Base-by-base conservation (phyloP, 2,113 vertebrate genomes). In the Psephotus haematonotus region DNA sequence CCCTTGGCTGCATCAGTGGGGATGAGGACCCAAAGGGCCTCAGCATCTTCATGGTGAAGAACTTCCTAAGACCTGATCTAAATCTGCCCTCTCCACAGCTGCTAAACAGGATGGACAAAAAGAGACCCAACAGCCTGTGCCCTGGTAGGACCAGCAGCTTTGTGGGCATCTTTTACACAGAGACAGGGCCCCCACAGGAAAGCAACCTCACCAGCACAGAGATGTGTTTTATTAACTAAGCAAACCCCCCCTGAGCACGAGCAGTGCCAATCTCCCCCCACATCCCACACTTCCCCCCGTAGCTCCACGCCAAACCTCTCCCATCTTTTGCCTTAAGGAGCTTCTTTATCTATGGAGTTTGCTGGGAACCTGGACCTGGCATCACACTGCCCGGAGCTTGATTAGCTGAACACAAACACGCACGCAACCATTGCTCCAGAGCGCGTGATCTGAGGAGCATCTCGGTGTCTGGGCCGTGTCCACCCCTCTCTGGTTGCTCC, bases 391-490 rank as follows among this genome's bases (percentile, higher is more conserved):
- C 24, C 15, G 7, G n/a, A 31, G 75, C 44, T 28, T 2, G 0
- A 11, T 11, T 14, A 85, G 33, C n/a, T 9, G 29, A 15, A 8
- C 39, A 4, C 46, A 27, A 11, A 22, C 2, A 4, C 0, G 17
- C 10, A 7, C 25, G 2, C 50, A 59, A 9, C 2, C 27, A 15
- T 7, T 35, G 62, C 28, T 20, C 63, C 53, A 19, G 53, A 60
- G 33, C 0, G 11, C 44, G 0, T 0, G 37, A 37, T 13, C 25
- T 13, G 31, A 70, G 57, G 37, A 24, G 10, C 2, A 10, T 5
- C 71, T 17, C 2, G 3, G 41, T 18, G 20, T 17, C 49, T 50
- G 72, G 13, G 65, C 72, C 35, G 1, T 10, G 25, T 35, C 5
- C 35, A 17, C 50, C 13, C 35, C 8, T 1, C 50, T 20, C 67